Percentiles rank a stretch among this genome's conserved stretches.
These are phyloP conservation scores for Alviniconcha marisindica DNA, from an alignment of 1,140 invertebrate genomes.

Conservation along the genomic window DNA sequence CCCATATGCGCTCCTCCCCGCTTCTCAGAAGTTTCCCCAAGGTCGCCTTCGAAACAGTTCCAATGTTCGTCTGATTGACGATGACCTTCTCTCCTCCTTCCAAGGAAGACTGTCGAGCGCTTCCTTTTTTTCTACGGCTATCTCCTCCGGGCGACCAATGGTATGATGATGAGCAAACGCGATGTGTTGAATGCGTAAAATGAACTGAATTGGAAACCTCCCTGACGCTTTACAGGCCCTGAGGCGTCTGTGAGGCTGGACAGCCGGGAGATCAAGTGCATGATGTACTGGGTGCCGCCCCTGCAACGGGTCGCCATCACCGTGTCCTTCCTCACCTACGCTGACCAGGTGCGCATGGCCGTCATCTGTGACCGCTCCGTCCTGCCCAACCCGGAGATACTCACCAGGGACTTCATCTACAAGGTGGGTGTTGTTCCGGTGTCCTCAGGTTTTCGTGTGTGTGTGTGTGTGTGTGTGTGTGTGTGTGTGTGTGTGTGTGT, in stretches of 20 bases:
- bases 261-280: conserved; percentile 76
- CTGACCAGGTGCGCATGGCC: conserved; percentile 77
- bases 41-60: too few relatives aligned
- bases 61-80: too few relatives aligned
- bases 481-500: conserved; percentile 1
- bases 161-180: too few relatives aligned
- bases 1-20: too few relatives aligned
- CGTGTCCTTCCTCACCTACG: conserved; percentile 79
- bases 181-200: too few relatives aligned
- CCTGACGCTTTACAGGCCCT: conserved; percentile 73
- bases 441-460: background rate
- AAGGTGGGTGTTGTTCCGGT: too few relatives aligned
- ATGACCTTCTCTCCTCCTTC: too few relatives aligned
- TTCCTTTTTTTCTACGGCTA: too few relatives aligned
- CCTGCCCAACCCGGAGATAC: conserved; percentile 70
- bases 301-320: conserved; percentile 76
- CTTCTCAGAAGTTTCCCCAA: too few relatives aligned
- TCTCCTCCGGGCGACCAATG: too few relatives aligned
- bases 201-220: too few relatives aligned
- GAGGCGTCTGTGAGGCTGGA: conserved; percentile 72
- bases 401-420: conserved; percentile 70
- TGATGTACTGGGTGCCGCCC: conserved; percentile 77
- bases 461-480: conserved; percentile 3
- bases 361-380: conserved; percentile 77
- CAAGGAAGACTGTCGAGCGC: too few relatives aligned